phyloP scores from a whole-genome alignment of 2,888 invertebrate genomes.

The Caenorhabditis sp. region DNA sequence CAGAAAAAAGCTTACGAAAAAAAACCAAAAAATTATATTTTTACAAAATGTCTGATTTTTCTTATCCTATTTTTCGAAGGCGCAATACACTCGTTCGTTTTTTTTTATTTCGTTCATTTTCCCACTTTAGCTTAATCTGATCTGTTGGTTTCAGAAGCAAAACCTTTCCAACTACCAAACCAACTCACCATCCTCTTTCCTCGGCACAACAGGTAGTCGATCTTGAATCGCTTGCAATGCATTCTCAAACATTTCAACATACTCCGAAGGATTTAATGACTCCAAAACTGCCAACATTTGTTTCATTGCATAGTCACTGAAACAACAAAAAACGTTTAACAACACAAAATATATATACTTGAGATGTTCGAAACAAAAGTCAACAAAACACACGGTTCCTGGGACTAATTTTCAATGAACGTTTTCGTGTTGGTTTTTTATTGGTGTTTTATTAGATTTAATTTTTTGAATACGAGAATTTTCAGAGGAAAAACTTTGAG shows the following conservation, averaged over 20 bases:
- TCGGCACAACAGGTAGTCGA: constrained; percentile 23
- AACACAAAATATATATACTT: not conserved
- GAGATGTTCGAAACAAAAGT: constrained; percentile 1
- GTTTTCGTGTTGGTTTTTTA: not conserved
- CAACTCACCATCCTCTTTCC: constrained; percentile 11
- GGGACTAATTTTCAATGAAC: not conserved
- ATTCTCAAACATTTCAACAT: constrained; percentile 22
- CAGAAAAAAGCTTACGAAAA: too few species aligned
- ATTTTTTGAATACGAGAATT: too few species aligned
- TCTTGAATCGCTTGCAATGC: constrained; percentile 19
- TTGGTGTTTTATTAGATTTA: too few species aligned
- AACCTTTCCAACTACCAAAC: not conserved
- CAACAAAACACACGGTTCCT: not conserved
- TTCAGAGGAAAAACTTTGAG: too few species aligned
- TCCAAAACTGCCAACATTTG: constrained; percentile 47
- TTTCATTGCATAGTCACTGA: constrained; percentile 42
- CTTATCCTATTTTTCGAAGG: too few species aligned
- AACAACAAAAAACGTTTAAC: constrained; percentile 5
- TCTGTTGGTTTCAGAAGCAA: too few species aligned
- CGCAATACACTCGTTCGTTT: too few species aligned
- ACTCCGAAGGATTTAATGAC: constrained; percentile 22
- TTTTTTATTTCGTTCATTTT: too few species aligned
- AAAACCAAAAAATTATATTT: too few species aligned
- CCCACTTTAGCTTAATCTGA: too few species aligned
- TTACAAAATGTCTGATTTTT: too few species aligned